These are phyloP conservation scores for Aphidius ervi DNA, from an alignment of 1,140 invertebrate species.

Conservation along the genomic window DNA sequence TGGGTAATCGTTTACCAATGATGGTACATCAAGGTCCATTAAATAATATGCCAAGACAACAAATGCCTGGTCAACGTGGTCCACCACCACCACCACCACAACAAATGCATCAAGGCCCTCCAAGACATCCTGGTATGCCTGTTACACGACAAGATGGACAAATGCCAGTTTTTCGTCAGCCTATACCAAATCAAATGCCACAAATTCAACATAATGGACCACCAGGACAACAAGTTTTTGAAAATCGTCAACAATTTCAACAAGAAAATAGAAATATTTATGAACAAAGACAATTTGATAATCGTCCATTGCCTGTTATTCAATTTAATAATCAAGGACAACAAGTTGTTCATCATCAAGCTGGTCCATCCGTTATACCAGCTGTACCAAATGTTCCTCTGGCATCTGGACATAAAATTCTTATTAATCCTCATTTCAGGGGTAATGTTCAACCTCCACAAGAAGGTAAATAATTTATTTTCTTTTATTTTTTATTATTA, in stretches of 20 bases:
- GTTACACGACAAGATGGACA: conserved; percentile 14
- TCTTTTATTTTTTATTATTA: too few species aligned
- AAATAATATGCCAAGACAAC: conserved; percentile 22
- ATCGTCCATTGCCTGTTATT: conserved; percentile 27
- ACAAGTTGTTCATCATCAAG: conserved; percentile 22
- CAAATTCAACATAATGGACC: conserved; percentile 28
- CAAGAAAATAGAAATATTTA: conserved; percentile 34
- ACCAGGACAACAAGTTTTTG: conserved; percentile 34
- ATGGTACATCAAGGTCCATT: conserved; percentile 12
- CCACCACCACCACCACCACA: conserved; percentile 29
- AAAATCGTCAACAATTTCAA: conserved; percentile 37
- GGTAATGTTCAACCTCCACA: conserved; percentile 39
- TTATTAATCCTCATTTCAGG: conserved; percentile 52
- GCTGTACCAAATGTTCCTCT: conserved; percentile 35
- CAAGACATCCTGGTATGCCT: conserved; percentile 24
- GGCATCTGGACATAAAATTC: conserved; percentile 49
- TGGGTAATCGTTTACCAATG: conserved; percentile 1
- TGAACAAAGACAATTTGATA: conserved; percentile 31
- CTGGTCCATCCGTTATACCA: background rate
- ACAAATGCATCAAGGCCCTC: conserved; percentile 32
- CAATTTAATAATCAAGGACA: conserved; percentile 25
- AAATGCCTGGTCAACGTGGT: conserved; percentile 29
- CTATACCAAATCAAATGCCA: conserved; percentile 27
- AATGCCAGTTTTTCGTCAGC: conserved; percentile 23
- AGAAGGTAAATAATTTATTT: conserved; percentile 34